Base-by-base conservation (phyloP, 1,140 invertebrate genomes). In the Acyrthosiphon pisum region DNA sequence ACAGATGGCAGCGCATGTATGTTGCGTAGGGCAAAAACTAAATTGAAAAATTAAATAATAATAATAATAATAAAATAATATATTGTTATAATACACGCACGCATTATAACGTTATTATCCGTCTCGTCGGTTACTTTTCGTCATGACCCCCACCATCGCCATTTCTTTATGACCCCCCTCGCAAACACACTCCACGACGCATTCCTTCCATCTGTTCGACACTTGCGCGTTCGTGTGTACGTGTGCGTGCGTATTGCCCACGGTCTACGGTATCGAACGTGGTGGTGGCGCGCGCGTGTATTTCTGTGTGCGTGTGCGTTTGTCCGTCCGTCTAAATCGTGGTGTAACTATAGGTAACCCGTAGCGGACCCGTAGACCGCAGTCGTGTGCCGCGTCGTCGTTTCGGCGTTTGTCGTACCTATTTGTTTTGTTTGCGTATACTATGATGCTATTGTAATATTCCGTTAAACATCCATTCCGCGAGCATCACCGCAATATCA, bases 301-400 rank as follows among this genome's bases (percentile, higher is more conserved):
- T 53, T 3, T 53, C 20, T 23, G 50, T 53, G 50, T 53, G 20
- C 14, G 35, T 44, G 91, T 93, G 37, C 56, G 20, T 84, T 11
- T 84, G 76, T 93, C 60, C 60, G 81, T 92, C 48, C 81, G 76
- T 84, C 20, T 30, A n/a, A 60, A 81, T 23, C 90, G 90, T 84
- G 41, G 91, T 83, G 91, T 86, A 50, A 46, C 91, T n/a, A 91
- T 91, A 93, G 91, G 91, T 56, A 93, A 93, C 90, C 6, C 50
- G 22, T 35, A 91, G 22, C 90, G 37, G 56, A 48, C 81, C 81
- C 46, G 91, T 30, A 76, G 60, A 76, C 60, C 60, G 60, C 88
- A 93, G 91, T 93, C 91, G 91, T 93, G 76, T 93, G 91, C 91
- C 91, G 91, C 91, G 90, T 91, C 41, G 90, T 91, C 90, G 91